phyloP scores from a whole-genome alignment of 1,140 invertebrate genomes.

The Pachypeltis micranthus region DNA sequence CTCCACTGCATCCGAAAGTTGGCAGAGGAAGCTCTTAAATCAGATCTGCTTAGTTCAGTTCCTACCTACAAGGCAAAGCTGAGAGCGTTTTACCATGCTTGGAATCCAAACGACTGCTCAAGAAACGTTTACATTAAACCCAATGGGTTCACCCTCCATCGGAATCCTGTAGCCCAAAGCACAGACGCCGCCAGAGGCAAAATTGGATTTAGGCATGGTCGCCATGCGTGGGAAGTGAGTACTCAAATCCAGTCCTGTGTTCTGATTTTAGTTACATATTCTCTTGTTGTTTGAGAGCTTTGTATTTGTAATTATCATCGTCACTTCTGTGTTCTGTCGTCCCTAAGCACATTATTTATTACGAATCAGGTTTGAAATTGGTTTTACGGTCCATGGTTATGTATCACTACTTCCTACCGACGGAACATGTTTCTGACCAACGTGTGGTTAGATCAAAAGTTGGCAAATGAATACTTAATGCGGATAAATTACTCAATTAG shows the following conservation, averaged over 20 bases:
- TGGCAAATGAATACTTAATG: too few species aligned
- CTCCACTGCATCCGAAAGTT: conserved; percentile 78
- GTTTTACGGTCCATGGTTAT: too few species aligned
- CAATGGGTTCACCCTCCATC: conserved; percentile 93
- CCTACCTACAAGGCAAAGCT: conserved; percentile 89
- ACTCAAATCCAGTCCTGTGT: too few species aligned
- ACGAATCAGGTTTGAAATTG: too few species aligned
- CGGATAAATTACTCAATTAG: too few species aligned
- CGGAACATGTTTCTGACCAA: too few species aligned
- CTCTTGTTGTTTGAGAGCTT: neutral
- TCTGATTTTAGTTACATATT: too few species aligned
- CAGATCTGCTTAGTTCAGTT: conserved; percentile 78
- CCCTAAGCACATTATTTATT: too few species aligned
- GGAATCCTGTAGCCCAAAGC: conserved; percentile 95
- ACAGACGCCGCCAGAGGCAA: conserved; percentile 93
- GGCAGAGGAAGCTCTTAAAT: conserved; percentile 81
- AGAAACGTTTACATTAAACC: conserved; percentile 93
- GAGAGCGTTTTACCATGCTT: conserved; percentile 86
- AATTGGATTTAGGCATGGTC: conserved; percentile 82
- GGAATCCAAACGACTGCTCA: conserved; percentile 95
- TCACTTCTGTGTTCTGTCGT: too few species aligned
- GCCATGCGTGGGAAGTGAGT: conserved; percentile 93
- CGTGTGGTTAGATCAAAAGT: too few species aligned
- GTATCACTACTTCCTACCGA: too few species aligned
- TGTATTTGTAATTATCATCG: too few species aligned